Percentiles rank a stretch among this genome's conserved stretches.
phyloP scores from a whole-genome alignment of 2,797 vertebrate species.

The Pseudochromis fuscus region DNA sequence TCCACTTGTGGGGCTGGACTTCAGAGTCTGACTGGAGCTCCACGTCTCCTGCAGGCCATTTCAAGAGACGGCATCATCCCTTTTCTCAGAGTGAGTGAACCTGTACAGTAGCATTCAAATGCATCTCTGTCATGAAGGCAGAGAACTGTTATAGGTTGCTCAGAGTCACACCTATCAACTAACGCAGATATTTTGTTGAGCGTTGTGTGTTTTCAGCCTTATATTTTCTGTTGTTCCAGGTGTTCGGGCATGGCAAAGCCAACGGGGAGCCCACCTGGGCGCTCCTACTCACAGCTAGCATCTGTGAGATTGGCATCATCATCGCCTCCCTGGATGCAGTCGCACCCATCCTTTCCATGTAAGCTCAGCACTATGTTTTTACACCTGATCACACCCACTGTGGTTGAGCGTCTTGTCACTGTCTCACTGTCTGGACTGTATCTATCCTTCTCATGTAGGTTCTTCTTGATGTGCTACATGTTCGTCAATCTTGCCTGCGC shows the following conservation, averaged over 20 bases:
- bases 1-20: slow-evolving; percentile 97
- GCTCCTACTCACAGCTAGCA: slow-evolving; percentile 93
- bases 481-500: slow-evolving; percentile 98
- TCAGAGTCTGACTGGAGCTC: slow-evolving; percentile 97
- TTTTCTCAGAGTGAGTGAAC: slow-evolving; percentile 91
- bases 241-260: slow-evolving; percentile 97
- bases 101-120: neutral
- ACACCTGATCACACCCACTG: neutral
- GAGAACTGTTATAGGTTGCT: neutral
- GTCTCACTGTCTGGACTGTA: neutral
- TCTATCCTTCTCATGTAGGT: slow-evolving; percentile 83
- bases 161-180: too few species aligned
- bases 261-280: slow-evolving; percentile 99
- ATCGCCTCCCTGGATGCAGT: slow-evolving; percentile 98
- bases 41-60: slow-evolving; percentile 96
- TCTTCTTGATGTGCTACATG: slow-evolving; percentile 99
- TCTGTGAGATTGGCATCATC: slow-evolving; percentile 98
- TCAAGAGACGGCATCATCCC: slow-evolving; percentile 96
- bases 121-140: neutral
- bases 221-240: slow-evolving; percentile 80
- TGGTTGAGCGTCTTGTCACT: neutral
- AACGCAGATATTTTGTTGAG: too few species aligned
- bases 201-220: too few species aligned
- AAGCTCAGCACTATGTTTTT: slow-evolving; percentile 54
- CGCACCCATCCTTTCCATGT: slow-evolving; percentile 99